Percentiles rank a stretch among this genome's conserved stretches.
phyloP scores from a whole-genome alignment of 2,888 invertebrate species.

The Acanthosepion lycidas region DNA sequence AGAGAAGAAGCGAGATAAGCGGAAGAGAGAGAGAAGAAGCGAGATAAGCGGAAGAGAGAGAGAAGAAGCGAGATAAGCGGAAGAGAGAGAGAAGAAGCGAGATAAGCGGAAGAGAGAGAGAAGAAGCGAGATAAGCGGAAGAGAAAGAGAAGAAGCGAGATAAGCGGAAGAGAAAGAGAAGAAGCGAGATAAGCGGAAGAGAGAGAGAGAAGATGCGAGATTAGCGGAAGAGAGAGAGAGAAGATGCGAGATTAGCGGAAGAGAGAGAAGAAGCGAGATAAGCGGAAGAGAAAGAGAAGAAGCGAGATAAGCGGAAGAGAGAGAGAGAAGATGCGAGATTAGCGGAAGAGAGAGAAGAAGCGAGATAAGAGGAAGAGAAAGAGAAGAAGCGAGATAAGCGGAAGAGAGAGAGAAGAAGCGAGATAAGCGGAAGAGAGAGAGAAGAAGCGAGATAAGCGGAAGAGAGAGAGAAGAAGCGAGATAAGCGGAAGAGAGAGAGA shows the following conservation, averaged over 20 bases:
- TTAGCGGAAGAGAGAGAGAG: not conserved
- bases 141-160: too few species aligned
- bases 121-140: not conserved
- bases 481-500: not conserved
- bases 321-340: not conserved
- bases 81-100: not conserved
- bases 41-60: not conserved
- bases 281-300: too few species aligned
- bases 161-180: fast-evolving
- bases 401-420: not conserved
- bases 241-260: not conserved
- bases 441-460: not conserved
- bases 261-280: too few species aligned
- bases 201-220: not conserved
- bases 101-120: not conserved
- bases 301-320: not conserved
- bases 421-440: not conserved
- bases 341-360: not conserved
- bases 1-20: too few species aligned
- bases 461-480: not conserved
- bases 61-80: not conserved
- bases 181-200: not conserved
- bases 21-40: too few species aligned
- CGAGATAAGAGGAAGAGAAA: not conserved
- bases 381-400: not conserved